These are phyloP conservation scores for Therioaphis trifolii DNA, from an alignment of 2,888 invertebrate genomes.

Conservation along the genomic window DNA sequence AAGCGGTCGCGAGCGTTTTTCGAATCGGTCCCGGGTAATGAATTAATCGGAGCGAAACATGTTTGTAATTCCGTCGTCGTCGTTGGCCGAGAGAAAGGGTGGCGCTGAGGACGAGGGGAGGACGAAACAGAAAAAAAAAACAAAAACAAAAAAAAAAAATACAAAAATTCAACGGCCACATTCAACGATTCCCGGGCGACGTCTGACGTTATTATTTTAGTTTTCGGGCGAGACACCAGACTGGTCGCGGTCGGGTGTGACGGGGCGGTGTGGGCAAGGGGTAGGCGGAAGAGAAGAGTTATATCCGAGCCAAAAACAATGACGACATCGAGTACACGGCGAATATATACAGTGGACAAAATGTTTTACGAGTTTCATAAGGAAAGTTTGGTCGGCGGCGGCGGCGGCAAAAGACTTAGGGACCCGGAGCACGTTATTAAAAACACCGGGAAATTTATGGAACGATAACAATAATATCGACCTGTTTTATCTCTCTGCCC, in stretches of 20 bases:
- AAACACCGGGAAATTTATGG: slow-evolving; percentile 62
- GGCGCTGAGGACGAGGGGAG: no score
- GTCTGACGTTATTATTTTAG: slow-evolving; percentile 35
- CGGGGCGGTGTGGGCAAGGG: background rate
- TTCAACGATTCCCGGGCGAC: background rate
- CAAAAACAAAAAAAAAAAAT: no score
- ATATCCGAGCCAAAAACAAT: slow-evolving; percentile 57
- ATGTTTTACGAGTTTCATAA: slow-evolving; percentile 63
- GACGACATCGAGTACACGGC: slow-evolving; percentile 45
- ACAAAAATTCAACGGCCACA: no score
- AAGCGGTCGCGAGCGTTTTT: no score
- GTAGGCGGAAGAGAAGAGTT: slow-evolving; percentile 8
- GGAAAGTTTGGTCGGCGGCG: slow-evolving; percentile 51
- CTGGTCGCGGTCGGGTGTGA: background rate
- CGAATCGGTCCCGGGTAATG: no score
- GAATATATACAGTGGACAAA: slow-evolving; percentile 54
- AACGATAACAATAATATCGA: slow-evolving; percentile 63
- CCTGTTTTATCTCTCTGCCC: slow-evolving; percentile 57
- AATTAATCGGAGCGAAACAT: no score
- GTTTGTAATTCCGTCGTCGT: no score
- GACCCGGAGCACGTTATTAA: slow-evolving; percentile 60
- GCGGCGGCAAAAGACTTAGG: slow-evolving; percentile 56
- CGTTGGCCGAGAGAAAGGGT: no score
- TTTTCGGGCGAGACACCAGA: background rate
- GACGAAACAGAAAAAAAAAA: no score